phyloP scores from a whole-genome alignment of 2,797 vertebrate genomes.

The Hydrophis major region DNA sequence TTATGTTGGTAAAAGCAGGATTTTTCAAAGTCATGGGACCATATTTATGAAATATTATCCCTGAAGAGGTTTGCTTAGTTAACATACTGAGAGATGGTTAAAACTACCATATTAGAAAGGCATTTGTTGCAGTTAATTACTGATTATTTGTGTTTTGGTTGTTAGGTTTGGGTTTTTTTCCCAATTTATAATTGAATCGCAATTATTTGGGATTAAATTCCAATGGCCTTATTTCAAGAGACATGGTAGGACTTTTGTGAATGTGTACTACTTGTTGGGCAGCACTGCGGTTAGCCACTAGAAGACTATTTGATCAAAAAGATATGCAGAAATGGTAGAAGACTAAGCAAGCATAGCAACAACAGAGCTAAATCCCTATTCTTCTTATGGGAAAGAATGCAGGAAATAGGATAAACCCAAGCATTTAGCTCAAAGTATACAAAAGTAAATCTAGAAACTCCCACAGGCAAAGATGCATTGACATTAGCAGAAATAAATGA shows the following conservation, averaged over 20 bases:
- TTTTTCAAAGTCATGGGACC: not conserved
- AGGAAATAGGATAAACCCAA: not conserved
- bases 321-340: not conserved
- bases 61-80: not conserved
- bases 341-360: not conserved
- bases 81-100: not conserved
- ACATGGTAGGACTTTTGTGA: not conserved
- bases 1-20: not conserved
- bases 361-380: not conserved
- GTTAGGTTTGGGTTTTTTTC: not conserved
- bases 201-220: not conserved
- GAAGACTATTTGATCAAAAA: not conserved
- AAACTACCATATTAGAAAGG: not conserved
- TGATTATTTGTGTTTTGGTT: not conserved
- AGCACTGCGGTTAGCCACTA: not conserved
- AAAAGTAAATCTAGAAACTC: conserved; percentile 1
- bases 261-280: not conserved
- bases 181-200: not conserved
- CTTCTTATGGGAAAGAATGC: not conserved
- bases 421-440: not conserved
- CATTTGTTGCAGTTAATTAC: not conserved
- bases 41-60: not conserved
- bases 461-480: not conserved
- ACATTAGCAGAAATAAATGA: not conserved
- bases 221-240: not conserved